phyloP scores from a whole-genome alignment of 2,113 vertebrate species.

The Channa argus region DNA sequence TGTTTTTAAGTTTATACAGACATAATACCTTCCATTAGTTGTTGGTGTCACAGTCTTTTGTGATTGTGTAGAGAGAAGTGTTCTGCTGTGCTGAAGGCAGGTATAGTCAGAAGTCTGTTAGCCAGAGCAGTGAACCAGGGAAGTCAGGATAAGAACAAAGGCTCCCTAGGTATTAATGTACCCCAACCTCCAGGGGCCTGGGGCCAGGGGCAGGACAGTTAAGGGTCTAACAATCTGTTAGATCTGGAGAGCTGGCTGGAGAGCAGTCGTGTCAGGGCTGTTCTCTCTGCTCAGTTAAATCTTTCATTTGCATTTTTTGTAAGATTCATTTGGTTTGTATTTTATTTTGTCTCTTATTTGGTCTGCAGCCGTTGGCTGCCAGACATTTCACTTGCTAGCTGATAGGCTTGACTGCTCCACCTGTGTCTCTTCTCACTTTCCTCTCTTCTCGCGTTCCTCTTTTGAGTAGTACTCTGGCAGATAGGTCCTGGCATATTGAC shows the following conservation, averaged over 20 bases:
- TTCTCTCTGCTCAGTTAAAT: conserved; percentile 41
- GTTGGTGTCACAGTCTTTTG: conserved; percentile 52
- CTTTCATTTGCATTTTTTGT: conserved; percentile 41
- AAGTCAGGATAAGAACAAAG: conserved; percentile 77
- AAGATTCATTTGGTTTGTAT: conserved; percentile 26
- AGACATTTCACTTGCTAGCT: conserved; percentile 40
- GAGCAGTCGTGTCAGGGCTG: conserved; percentile 50
- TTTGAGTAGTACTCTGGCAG: conserved; percentile 54
- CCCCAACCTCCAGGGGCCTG: conserved; percentile 62
- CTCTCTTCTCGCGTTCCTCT: conserved; percentile 56
- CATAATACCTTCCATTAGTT: not conserved
- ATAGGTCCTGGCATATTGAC: conserved; percentile 64
- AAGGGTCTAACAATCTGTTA: conserved; percentile 71
- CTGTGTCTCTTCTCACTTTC: conserved; percentile 60
- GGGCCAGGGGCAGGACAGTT: conserved; percentile 68
- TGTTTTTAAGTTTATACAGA: too few species aligned
- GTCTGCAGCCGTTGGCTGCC: not conserved
- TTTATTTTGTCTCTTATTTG: conserved; percentile 16
- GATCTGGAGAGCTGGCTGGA: conserved; percentile 57
- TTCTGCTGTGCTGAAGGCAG: conserved; percentile 42
- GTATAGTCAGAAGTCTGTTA: conserved; percentile 62
- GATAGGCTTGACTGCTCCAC: conserved; percentile 36
- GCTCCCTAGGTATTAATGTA: conserved; percentile 68
- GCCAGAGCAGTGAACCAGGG: conserved; percentile 68
- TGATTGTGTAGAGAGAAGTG: conserved; percentile 46